Percentiles rank a stretch among this genome's conserved stretches.
Evolutionary conservation across 2,888 invertebrate species (phyloP).

Genomic region (Euplagia quadripunctaria): DNA sequence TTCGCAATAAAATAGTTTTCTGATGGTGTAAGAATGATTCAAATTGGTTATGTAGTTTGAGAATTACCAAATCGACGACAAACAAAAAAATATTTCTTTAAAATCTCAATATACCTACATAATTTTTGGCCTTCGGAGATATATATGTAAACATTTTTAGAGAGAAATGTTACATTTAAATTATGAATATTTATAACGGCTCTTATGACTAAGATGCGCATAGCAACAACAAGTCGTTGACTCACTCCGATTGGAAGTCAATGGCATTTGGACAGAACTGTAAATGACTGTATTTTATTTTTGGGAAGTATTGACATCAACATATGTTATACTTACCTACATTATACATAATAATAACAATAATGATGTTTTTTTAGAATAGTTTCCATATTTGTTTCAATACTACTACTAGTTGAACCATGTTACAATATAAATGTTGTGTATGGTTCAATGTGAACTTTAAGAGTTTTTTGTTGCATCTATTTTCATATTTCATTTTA

Average conservation of each 20-base stretch:
- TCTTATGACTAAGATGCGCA: background rate
- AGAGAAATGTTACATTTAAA: conserved; percentile 5
- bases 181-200: background rate
- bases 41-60: no score
- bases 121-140: background rate
- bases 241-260: conserved; percentile 5
- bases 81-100: background rate
- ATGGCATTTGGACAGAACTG: conserved; percentile 4
- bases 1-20: no score
- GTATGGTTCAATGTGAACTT: no score
- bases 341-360: no score
- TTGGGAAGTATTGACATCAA: background rate
- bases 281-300: conserved; percentile 9
- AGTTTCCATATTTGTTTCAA: no score
- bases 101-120: background rate
- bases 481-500: no score
- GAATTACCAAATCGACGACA: background rate
- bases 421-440: no score
- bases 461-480: no score
- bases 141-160: background rate
- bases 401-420: no score
- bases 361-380: no score
- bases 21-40: no score
- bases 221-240: background rate
- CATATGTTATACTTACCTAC: no score